A percentile compares a stretch with the other conserved stretches of the same genome.
Evolutionary conservation across 2,888 invertebrate genomes (phyloP).

Genomic region (Drosophila diplacantha): DNA sequence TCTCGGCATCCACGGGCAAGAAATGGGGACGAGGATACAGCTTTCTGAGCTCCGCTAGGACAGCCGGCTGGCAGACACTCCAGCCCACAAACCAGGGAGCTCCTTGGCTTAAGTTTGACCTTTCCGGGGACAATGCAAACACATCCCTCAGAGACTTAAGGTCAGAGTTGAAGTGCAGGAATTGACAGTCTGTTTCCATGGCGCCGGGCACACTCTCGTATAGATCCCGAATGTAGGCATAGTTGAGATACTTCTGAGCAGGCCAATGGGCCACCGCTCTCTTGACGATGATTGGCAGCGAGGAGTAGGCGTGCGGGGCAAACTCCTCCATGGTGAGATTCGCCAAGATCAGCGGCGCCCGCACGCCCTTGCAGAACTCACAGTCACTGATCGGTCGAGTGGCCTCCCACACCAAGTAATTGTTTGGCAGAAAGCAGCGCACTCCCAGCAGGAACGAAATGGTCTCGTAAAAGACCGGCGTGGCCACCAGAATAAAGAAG

Average conservation of each 20-base stretch:
- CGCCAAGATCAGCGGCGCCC: conserved; percentile 82
- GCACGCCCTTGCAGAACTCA: conserved; percentile 84
- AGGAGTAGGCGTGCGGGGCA: conserved; percentile 85
- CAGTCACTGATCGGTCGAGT: conserved; percentile 90
- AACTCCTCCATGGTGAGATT: conserved; percentile 86
- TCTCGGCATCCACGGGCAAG: conserved; percentile 92
- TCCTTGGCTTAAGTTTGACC: conserved; percentile 80
- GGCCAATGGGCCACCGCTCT: conserved; percentile 87
- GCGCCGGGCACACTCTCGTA: conserved; percentile 84
- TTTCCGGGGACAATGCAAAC: conserved; percentile 84
- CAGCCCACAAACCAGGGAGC: conserved; percentile 94
- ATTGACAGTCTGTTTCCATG: conserved; percentile 90
- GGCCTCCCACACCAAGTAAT: conserved; percentile 91
- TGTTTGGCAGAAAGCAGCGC: conserved; percentile 89
- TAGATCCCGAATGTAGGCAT: conserved; percentile 83
- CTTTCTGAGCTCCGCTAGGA: conserved; percentile 84
- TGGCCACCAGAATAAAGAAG: conserved; percentile 74
- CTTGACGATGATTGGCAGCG: conserved; percentile 88
- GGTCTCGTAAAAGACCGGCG: conserved; percentile 75
- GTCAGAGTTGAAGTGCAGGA: conserved; percentile 90
- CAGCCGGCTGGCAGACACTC: conserved; percentile 93
- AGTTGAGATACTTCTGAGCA: conserved; percentile 83
- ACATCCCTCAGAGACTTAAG: conserved; percentile 87
- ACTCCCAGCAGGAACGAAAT: conserved; percentile 79
- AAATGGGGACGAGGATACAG: conserved; percentile 90